Evolutionary conservation across 1,140 invertebrate species (phyloP), one percentile per base, ranked within the genome.

Genomic region (Eubasilissa regina): DNA sequence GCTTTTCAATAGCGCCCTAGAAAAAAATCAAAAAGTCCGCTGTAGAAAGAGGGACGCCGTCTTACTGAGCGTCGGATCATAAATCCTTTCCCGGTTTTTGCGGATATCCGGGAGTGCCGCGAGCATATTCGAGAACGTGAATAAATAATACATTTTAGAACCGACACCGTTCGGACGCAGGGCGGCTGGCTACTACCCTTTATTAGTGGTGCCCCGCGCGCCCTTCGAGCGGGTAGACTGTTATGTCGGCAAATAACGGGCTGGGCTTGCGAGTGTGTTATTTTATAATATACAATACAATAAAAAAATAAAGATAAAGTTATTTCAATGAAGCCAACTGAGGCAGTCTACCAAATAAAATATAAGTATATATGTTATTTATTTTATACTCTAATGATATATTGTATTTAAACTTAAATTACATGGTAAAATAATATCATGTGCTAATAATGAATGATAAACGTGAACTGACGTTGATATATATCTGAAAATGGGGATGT

Each of bases 71-170:
- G 10, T 10, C 60, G 60, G n/a, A 58, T 10, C 60, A 35, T 64
- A 64, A 64, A 64, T 64, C 60, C 60, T 64, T 64, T 58, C 12
- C 58, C 21, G 58, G n/a, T 43, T 43, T 43, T 43, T 9, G 3
- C 60, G 25, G 35, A 64, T 43, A 64, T 64, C 60, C 35, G 35
- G 55, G n/a, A 25, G n/a, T 35, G 60, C 60, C 60, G 10, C 10
- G 6, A n/a, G 60, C 60, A 64, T 64, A 64, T 64, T 64, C 35
- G 35, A 10, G 10, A 21, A 64, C 60, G 60, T 10, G 60, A 64
- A 64, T 64, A 64, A 64, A 64, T 64, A 64, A 64, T 25, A 35
- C 13, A 64, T 21, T 64, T 64, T 64, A 64, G n/a, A 58, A 43
- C 10, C 7, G 60, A 9, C 55, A 3, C 17, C 15, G 1, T 6